Evolutionary conservation across 2,888 invertebrate genomes (phyloP), one percentile per base, ranked within the genome.

Genomic region (Apodemia mormo): DNA sequence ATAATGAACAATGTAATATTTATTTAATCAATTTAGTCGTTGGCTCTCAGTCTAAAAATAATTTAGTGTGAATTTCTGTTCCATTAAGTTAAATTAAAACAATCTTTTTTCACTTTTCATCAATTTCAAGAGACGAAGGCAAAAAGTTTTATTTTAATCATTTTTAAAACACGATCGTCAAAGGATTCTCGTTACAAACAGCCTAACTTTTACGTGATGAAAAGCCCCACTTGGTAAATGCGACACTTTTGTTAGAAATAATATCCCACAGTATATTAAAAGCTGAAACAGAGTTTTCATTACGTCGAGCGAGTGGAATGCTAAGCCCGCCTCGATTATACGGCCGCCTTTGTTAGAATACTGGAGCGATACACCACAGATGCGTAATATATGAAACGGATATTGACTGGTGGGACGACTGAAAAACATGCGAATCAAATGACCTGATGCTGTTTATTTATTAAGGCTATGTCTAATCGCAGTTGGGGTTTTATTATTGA

Each of bases 231-330:
- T 30, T 30, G 10, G 56, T 58, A 58, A 58, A 58, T 52, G 67
- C 37, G 40, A 56, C n/a, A 67, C 33, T 29, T 45, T 33, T 14
- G 52, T 52, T n/a, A 37, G 54, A 29, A 56, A 45, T 66, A 66
- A 67, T 66, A 66, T 65, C 64, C 64, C 61, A 65, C 68, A 70
- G 68, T 68, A 70, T 68, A 73, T 70, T 70, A 49, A 73, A 58
- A 68, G 64, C 67, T 22, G 40, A 43, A 68, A 66, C 65, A 65
- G 64, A 58, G 72, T 69, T 72, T 71, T 73, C 73, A 68, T 68
- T 70, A 69, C 66, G 67, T 43, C 67, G 67, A 66, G 58, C 58
- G 71, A 58, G 70, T 68, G 77, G 68, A 65, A 65, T 49, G 65
- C 68, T 65, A 65, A 52, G 52, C 68, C 54, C 33, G 58, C 58